Conservation (phyloP, 2,888 invertebrate genomes). For the Dichetophora obliterata region DNA sequence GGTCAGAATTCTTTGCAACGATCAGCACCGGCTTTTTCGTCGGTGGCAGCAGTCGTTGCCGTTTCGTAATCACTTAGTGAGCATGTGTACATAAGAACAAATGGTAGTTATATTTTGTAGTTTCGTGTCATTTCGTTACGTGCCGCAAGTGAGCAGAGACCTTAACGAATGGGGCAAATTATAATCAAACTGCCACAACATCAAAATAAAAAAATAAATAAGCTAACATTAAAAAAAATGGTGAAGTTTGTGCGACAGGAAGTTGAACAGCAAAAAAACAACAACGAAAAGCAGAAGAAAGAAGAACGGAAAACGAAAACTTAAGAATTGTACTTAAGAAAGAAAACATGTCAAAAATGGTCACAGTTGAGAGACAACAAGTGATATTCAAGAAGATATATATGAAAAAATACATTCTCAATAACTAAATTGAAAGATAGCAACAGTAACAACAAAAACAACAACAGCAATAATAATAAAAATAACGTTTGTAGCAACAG, state of each 20-base stretch:
- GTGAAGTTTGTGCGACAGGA: background rate
- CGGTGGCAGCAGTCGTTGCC: no score
- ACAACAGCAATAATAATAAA: background rate
- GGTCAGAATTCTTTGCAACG: no score
- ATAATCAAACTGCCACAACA: no score
- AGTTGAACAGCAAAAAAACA: constrained; percentile 6
- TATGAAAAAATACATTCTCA: background rate
- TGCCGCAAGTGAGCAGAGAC: no score
- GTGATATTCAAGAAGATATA: constrained; percentile 38
- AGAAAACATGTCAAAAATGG: constrained; percentile 31
- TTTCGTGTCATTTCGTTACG: no score
- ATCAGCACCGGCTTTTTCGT: no score
- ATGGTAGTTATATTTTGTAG: no score
- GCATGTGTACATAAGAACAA: no score
- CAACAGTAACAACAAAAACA: background rate
- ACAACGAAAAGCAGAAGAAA: background rate
- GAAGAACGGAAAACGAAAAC: background rate
- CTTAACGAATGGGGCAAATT: no score
- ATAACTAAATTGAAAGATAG: background rate
- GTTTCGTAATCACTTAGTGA: no score
- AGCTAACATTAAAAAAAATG: background rate
- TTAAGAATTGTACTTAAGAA: background rate
- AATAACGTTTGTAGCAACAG: background rate
- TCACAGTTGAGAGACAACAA: constrained; percentile 61
- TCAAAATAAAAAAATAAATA: background rate